A percentile compares a stretch with the other conserved stretches of the same genome.
Evolutionary conservation across 2,888 invertebrate genomes (phyloP).

Genomic region (Rotaria magnacalcarata): DNA sequence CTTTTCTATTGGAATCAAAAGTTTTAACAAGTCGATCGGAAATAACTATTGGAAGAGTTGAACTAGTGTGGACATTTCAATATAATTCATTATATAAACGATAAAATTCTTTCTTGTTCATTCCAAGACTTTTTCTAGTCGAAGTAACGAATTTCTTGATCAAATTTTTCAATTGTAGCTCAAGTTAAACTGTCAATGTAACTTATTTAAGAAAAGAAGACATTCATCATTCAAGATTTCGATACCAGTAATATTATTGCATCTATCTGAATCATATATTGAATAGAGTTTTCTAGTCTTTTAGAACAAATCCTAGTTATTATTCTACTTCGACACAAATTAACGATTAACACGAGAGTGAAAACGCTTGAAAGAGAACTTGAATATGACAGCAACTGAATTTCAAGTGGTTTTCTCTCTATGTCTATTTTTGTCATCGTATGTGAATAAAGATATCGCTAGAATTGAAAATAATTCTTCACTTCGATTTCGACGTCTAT

Average conservation of each 20-base stretch:
- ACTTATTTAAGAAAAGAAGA: neutral
- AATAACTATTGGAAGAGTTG: neutral
- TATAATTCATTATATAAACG: neutral
- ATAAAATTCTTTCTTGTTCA: conserved; percentile 20
- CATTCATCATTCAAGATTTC: neutral
- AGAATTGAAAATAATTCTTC: no score
- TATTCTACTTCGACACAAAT: no score
- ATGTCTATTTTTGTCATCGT: no score
- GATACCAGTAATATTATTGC: neutral
- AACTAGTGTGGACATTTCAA: neutral
- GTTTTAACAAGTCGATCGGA: neutral
- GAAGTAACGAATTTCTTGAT: neutral
- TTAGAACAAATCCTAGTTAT: neutral
- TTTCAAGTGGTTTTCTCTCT: no score
- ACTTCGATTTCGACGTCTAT: no score
- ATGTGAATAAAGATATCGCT: no score
- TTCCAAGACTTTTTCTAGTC: neutral
- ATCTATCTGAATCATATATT: neutral
- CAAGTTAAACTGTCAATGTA: neutral
- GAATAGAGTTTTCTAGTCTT: no score
- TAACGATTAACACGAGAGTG: no score
- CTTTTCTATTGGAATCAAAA: neutral
- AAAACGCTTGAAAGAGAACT: no score
- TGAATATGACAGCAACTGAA: no score
- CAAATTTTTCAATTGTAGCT: neutral